Evolutionary conservation across 1,140 invertebrate genomes (phyloP).

Genomic region (Drosophila tani): DNA sequence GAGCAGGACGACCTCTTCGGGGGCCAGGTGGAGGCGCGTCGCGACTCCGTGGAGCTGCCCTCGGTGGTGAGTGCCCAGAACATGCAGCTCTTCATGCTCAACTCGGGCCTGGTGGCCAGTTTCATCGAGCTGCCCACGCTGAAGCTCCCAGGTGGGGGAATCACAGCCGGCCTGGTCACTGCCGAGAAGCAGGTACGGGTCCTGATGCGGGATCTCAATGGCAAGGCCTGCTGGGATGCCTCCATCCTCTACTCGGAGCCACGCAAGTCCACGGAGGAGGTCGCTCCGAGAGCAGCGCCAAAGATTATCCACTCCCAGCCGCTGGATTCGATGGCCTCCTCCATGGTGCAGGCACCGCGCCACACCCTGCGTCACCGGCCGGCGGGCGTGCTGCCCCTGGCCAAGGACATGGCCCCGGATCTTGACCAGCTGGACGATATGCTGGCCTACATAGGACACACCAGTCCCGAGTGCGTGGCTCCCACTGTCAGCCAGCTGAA

Average conservation of each 20-base stretch:
- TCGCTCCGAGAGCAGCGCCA: not conserved
- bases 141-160: constrained; percentile 93
- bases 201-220: constrained; percentile 95
- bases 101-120: constrained; percentile 93
- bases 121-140: constrained; percentile 96
- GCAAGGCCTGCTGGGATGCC: constrained; percentile 98
- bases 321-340: constrained; percentile 75
- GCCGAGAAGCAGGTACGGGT: constrained; percentile 92
- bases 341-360: constrained; percentile 85
- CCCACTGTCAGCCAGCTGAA: constrained; percentile 90
- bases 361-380: constrained; percentile 90
- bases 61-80: constrained; percentile 91
- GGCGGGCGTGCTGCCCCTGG: constrained; percentile 91
- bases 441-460: constrained; percentile 95
- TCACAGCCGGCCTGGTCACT: constrained; percentile 89
- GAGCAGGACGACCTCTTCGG: constrained; percentile 94
- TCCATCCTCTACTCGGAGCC: constrained; percentile 94
- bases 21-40: constrained; percentile 49
- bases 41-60: constrained; percentile 75
- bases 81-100: constrained; percentile 95
- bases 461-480: constrained; percentile 95
- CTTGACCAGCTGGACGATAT: constrained; percentile 97
- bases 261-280: constrained; percentile 56
- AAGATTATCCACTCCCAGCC: constrained; percentile 44
- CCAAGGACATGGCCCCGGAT: constrained; percentile 93